Base-by-base conservation (phyloP, 1,140 invertebrate genomes). In the Ruditapes philippinarum region DNA sequence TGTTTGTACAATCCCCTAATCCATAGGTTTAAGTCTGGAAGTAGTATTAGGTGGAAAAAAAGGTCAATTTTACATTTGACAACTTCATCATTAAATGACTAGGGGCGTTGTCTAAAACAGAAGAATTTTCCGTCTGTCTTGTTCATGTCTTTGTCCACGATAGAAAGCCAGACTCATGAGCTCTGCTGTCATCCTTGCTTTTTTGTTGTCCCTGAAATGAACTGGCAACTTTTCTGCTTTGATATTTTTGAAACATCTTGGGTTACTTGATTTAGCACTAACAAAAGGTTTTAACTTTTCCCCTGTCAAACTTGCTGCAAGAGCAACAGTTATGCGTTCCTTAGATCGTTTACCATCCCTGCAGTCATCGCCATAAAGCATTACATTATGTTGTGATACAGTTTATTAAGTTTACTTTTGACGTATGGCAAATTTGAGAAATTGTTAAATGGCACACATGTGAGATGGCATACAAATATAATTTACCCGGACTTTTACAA, bases 1-100 rank as follows among this genome's bases (percentile, higher is more conserved):
- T 2, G 80, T 60, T 12, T 80, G 70, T 19, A 85, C 89, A 33
- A 89, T 89, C 0, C 81, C 81, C 12, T 45, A 36, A 74, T 91
- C 86, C 73, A 78, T 79, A 3, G 87, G 82, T 40, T 91, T 86
- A 14, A 17, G 33, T 0, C n/a, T 12, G 0, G 73, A 73, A 1
- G 84, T 88, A 5, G 70, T 89, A 25, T 89, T 91, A 54, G 95
- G 91, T 70, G 96, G 95, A 42, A 96, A 91, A 91, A 95, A 96
- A 19, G 93, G 90, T n/a, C 11, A 95, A 83, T 92, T 95, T 95
- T 17, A 96, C 92, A 89, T 91, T 91, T n/a, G 95, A 82, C 62
- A 93, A 88, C 45, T 78, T 51, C 22, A 89, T 60, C 36, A 79
- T 28, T 31, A 88, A 87, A 40, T 93, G 92, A 19, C 84, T 45